These are phyloP conservation scores for Nannoperca obscura DNA, from an alignment of 2,797 vertebrate species.

Conservation along the genomic window DNA sequence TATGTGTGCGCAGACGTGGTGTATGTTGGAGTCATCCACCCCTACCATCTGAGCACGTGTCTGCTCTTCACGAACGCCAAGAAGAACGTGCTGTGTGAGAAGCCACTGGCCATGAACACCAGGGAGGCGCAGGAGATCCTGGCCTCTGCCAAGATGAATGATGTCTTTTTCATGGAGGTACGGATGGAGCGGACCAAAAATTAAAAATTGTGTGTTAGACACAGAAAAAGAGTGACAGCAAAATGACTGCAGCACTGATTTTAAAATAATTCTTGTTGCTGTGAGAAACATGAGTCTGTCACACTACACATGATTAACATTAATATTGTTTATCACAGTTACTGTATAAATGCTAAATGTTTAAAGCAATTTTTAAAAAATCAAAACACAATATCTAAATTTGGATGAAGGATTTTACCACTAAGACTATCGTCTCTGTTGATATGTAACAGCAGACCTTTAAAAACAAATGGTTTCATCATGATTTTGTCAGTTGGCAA, in stretches of 20 bases:
- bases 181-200: neutral
- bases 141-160: conserved; percentile 76
- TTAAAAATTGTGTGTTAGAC: too few species aligned
- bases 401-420: neutral
- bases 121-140: conserved; percentile 86
- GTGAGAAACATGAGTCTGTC: neutral
- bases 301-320: neutral
- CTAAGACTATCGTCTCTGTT: neutral
- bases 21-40: conserved; percentile 89
- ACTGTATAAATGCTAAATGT: neutral
- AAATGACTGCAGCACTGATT: neutral
- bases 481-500: neutral
- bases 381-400: neutral
- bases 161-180: conserved; percentile 94
- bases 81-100: conserved; percentile 92
- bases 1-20: conserved; percentile 84
- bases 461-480: neutral
- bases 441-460: neutral
- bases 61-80: conserved; percentile 84
- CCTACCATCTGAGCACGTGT: conserved; percentile 81
- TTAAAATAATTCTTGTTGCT: neutral
- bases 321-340: neutral
- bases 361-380: neutral
- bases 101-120: conserved; percentile 90
- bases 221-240: neutral